Conservation (phyloP, 1,140 invertebrate genomes). For the Dinoponera quadriceps region DNA sequence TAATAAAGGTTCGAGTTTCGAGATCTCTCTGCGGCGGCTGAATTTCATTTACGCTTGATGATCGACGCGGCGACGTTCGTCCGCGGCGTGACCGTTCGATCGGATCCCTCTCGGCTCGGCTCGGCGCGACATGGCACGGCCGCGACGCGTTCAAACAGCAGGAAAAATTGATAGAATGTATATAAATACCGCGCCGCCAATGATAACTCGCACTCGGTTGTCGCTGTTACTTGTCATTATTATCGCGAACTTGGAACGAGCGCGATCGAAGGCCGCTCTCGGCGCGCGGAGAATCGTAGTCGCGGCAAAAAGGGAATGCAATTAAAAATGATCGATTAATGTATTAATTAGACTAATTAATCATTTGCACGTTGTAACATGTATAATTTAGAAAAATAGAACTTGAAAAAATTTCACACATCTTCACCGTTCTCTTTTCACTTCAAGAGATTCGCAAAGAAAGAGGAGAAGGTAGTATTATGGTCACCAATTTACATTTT, state of each 20-base stretch:
- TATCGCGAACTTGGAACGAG: constrained; percentile 22
- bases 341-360: too few species aligned
- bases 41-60: constrained; percentile 11
- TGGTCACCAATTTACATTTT: too few species aligned
- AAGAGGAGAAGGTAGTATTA: too few species aligned
- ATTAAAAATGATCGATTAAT: too few species aligned
- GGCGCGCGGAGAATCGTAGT: background rate
- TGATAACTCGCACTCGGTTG: background rate
- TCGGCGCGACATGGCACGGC: background rate
- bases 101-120: background rate
- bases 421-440: too few species aligned
- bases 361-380: too few species aligned
- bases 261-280: background rate
- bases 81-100: background rate
- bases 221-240: background rate
- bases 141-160: background rate
- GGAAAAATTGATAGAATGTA: constrained; percentile 10
- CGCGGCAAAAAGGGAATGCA: too few species aligned
- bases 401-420: too few species aligned
- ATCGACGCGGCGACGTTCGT: background rate
- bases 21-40: background rate
- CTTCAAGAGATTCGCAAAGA: too few species aligned
- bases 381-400: too few species aligned
- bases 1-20: background rate
- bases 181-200: constrained; percentile 9